Percentiles rank a stretch among this genome's conserved stretches.
Conservation (phyloP, 1,140 invertebrate species). For the Magallana ariakensis region DNA sequence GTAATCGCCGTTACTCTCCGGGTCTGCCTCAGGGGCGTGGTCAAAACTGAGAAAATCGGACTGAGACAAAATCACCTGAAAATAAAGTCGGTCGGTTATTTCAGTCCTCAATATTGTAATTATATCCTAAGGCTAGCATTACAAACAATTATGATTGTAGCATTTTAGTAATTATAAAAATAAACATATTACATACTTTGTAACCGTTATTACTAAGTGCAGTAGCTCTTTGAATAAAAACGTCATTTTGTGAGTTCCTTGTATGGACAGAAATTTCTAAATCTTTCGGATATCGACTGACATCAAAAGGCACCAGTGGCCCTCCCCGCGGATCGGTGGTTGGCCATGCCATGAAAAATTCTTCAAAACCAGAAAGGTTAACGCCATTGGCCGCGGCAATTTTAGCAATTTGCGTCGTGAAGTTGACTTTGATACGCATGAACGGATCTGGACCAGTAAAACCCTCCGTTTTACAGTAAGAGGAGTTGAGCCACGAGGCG, state of each 20-base stretch:
- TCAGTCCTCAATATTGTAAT: too few relatives aligned
- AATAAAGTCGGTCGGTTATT: background rate
- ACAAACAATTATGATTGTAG: too few relatives aligned
- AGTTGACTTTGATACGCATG: constrained; percentile 60
- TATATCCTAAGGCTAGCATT: too few relatives aligned
- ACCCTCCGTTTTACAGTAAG: constrained; percentile 52
- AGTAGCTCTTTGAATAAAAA: constrained; percentile 62
- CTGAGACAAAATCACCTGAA: constrained; percentile 71
- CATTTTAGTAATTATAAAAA: background rate
- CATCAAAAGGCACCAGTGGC: constrained; percentile 55
- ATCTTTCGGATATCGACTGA: constrained; percentile 40
- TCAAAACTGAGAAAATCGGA: constrained; percentile 73
- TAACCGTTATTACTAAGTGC: constrained; percentile 69
- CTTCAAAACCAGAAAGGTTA: constrained; percentile 68
- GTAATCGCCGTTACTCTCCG: constrained; percentile 69
- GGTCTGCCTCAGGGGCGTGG: constrained; percentile 72
- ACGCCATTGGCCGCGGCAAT: constrained; percentile 58
- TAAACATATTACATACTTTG: constrained; percentile 60
- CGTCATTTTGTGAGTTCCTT: constrained; percentile 69
- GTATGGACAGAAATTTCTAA: constrained; percentile 55
- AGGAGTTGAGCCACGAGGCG: constrained; percentile 65
- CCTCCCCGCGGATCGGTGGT: constrained; percentile 48
- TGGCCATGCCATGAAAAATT: constrained; percentile 64
- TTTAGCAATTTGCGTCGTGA: constrained; percentile 59
- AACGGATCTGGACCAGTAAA: constrained; percentile 48